These are phyloP conservation scores for Scaptomyza pallida DNA, from an alignment of 1,140 invertebrate species.

Conservation along the genomic window DNA sequence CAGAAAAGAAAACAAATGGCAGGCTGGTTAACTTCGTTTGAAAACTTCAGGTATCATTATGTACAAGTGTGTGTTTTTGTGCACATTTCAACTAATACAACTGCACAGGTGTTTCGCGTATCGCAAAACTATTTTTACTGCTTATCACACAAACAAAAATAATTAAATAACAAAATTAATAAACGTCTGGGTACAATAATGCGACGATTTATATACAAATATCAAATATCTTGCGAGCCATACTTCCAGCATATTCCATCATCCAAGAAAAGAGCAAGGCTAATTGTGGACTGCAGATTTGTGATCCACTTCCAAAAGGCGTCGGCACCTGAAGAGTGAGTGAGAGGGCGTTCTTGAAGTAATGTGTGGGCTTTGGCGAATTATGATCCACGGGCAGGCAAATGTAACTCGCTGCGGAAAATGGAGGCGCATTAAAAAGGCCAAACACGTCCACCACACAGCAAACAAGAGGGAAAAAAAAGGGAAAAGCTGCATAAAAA, in stretches of 20 bases:
- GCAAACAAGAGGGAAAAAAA: slow-evolving; percentile 44
- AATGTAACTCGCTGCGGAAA: slow-evolving; percentile 29
- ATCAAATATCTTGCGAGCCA: background rate
- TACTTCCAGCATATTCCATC: no score
- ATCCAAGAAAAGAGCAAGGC: background rate
- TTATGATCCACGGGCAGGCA: slow-evolving; percentile 21
- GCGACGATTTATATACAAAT: background rate
- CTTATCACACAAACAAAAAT: slow-evolving; percentile 3
- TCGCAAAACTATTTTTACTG: slow-evolving; percentile 1
- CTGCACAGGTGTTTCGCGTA: slow-evolving; percentile 23
- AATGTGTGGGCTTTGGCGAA: background rate
- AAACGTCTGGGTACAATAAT: background rate
- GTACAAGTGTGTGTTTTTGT: background rate
- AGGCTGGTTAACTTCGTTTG: background rate
- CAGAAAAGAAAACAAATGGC: background rate
- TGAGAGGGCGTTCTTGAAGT: background rate
- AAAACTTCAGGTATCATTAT: slow-evolving; percentile 9
- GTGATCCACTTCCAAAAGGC: slow-evolving; percentile 4
- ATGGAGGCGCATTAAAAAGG: slow-evolving; percentile 38
- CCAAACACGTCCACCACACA: slow-evolving; percentile 37
- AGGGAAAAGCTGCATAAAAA: slow-evolving; percentile 27
- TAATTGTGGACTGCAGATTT: background rate
- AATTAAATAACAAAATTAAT: background rate
- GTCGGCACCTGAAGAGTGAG: no score
- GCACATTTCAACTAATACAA: background rate